Evolutionary conservation across 1,140 invertebrate species (phyloP).

Genomic region (Palaemon carinicauda): DNA sequence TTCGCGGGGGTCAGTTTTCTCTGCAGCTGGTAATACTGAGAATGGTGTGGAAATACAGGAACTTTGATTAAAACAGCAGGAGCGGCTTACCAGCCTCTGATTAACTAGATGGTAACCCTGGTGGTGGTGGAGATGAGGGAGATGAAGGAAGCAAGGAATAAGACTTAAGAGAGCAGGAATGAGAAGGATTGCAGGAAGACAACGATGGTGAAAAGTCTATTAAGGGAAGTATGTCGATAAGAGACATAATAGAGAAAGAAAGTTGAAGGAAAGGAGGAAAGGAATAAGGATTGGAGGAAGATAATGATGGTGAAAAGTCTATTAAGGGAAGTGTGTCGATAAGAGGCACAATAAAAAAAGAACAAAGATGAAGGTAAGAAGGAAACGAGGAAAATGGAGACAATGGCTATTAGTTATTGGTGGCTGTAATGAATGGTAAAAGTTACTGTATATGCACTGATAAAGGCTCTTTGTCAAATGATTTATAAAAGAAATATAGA

Average conservation of each 20-base stretch:
- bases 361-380: too few species aligned
- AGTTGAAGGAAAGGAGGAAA: too few species aligned
- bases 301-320: background rate
- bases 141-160: background rate
- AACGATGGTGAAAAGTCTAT: background rate
- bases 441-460: too few species aligned
- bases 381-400: background rate
- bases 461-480: too few species aligned
- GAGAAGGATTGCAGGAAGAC: background rate
- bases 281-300: too few species aligned
- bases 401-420: too few species aligned
- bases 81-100: conserved; percentile 24
- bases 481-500: too few species aligned
- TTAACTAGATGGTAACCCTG: conserved; percentile 34
- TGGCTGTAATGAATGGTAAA: too few species aligned
- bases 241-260: too few species aligned
- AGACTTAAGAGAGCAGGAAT: background rate
- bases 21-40: conserved; percentile 39
- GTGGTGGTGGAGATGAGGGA: conserved; percentile 14
- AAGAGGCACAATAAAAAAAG: background rate
- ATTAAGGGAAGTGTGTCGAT: background rate
- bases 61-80: conserved; percentile 50
- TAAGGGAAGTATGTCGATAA: too few species aligned
- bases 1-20: background rate
- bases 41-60: conserved; percentile 45